Evolutionary conservation across 2,113 vertebrate genomes (phyloP).

Genomic region (Pogonocichla stellata): DNA sequence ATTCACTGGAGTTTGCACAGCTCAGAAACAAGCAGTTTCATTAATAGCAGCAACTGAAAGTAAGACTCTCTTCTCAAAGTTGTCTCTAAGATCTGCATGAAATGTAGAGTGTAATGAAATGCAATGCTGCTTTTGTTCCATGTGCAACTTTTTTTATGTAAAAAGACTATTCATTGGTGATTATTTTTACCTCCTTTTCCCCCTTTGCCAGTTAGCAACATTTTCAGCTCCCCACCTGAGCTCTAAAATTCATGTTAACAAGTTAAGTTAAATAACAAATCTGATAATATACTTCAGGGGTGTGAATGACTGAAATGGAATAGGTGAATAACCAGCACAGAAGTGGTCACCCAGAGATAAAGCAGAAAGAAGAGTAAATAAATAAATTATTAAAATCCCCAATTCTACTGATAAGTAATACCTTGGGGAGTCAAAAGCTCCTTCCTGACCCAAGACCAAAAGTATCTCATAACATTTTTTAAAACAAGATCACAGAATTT

Average conservation of each 20-base stretch:
- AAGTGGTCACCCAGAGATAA: not conserved
- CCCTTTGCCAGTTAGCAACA: not conserved
- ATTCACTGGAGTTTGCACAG: not conserved
- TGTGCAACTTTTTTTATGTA: not conserved
- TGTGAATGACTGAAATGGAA: not conserved
- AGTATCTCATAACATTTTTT: not conserved
- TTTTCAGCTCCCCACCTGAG: not conserved
- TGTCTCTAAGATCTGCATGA: not conserved
- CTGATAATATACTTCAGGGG: not conserved
- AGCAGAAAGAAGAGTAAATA: not conserved
- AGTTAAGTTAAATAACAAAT: not conserved
- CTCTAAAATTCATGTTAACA: not conserved
- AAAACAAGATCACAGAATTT: not conserved
- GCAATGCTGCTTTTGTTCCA: not conserved
- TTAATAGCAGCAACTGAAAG: not conserved
- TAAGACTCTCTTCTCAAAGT: not conserved
- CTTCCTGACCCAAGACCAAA: not conserved
- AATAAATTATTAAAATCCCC: fast-evolving
- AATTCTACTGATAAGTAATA: not conserved
- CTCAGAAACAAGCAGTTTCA: not conserved
- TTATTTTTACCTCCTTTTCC: not conserved
- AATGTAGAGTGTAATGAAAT: not conserved
- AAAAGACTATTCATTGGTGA: fast-evolving
- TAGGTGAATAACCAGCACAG: not conserved
- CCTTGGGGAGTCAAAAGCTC: not conserved